Evolutionary conservation across 2,113 vertebrate genomes (phyloP), one percentile per base, ranked within the genome.

Genomic region (Emberiza fucata): DNA sequence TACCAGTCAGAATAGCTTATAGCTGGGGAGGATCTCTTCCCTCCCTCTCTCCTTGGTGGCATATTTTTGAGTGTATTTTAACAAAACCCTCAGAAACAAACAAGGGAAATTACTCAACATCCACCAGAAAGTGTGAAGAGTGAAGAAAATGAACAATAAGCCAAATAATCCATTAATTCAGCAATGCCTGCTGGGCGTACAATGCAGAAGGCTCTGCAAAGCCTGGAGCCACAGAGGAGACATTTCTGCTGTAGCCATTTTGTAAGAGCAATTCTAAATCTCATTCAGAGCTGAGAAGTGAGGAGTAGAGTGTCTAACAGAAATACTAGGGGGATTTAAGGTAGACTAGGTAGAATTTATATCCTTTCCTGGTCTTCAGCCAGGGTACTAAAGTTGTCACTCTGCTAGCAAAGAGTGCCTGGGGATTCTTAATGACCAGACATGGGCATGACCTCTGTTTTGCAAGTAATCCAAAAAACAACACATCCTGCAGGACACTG

Each of bases 341-440:
- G 92, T 75, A 94, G 72, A 33, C 71, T 68, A 86, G 76, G 88
- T 94, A 65, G 85, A 95, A 90, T 93, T 96, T 94, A 39, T 93
- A 57, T 81, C 56, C 48, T 86, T 88, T 60, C 79, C 68, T 96
- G 95, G 90, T 92, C 77, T 90, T 92, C 18, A 3, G 85, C 93
- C 88, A 96, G 72, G 24, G 31, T 79, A 92, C 71, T 86, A 27
- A 96, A 94, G 60, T 90, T 88, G 94, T 88, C 82, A 6, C 77
- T 93, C 64, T 31, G 60, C 69, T 71, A 79, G 76, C 64, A 93
- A 93, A 90, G 71, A 90, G 85, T 0, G 6, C 65, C 93, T 93
- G 88, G 92, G 94, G 94, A 95, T 81, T 95, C 92, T 86, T 96
- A 97, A 96, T 84, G 93, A 96, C 90, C 92, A 96, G 80, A 95